Percentiles rank a stretch among this genome's conserved stretches.
phyloP scores from a whole-genome alignment of 2,113 vertebrate species.

The Hystrix brachyura region DNA sequence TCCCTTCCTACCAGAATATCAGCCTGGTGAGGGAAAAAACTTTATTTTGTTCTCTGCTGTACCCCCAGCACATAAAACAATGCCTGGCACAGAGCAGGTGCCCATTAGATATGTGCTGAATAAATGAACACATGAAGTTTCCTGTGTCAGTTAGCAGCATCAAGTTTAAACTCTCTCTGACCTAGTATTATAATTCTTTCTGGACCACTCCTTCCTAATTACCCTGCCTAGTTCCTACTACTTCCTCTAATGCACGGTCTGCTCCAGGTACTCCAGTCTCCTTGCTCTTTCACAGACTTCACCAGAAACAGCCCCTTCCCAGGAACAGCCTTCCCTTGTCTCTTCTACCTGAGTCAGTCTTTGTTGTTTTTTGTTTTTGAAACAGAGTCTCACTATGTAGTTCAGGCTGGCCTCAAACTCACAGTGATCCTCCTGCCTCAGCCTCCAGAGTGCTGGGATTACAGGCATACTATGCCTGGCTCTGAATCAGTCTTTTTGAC shows the following conservation, averaged over 20 bases:
- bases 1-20: neutral
- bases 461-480: neutral
- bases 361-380: constrained; percentile 4
- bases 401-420: neutral
- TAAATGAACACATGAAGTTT: neutral
- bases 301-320: neutral
- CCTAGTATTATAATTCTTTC: neutral
- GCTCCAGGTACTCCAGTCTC: neutral
- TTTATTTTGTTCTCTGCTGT: neutral
- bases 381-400: neutral
- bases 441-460: neutral
- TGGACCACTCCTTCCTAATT: neutral
- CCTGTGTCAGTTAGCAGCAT: neutral
- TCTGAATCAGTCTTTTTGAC: neutral
- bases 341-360: neutral
- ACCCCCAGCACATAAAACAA: neutral
- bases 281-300: neutral
- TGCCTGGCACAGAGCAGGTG: neutral
- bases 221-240: neutral
- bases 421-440: neutral
- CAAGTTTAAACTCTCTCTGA: neutral
- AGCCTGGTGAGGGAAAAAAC: neutral
- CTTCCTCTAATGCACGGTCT: neutral
- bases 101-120: neutral
- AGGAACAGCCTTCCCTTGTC: neutral